These are phyloP conservation scores for Anthopleura xanthogrammica DNA, from an alignment of 92 coral and sea anemone species.

Conservation along the genomic window DNA sequence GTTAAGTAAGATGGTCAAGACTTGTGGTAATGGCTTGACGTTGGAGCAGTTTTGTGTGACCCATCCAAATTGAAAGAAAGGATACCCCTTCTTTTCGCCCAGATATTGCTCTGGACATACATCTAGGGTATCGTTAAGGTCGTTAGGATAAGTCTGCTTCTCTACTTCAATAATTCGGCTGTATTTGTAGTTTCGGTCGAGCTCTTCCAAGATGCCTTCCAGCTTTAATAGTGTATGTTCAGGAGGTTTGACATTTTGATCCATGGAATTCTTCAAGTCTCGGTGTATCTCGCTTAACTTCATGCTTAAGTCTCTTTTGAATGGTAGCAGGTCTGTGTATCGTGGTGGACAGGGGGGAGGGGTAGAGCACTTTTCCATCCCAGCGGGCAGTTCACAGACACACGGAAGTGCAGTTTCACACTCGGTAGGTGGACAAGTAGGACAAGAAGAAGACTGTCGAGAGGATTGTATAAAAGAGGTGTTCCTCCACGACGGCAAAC, in stretches of 20 bases:
- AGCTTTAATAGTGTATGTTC: constrained; percentile 25
- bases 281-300: constrained; percentile 36
- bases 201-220: constrained; percentile 21
- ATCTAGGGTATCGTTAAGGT: constrained; percentile 19
- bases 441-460: neutral
- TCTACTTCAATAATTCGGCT: constrained; percentile 18
- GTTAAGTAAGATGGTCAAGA: constrained; percentile 17
- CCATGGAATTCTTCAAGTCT: constrained; percentile 16
- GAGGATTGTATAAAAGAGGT: neutral
- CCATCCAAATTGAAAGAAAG: constrained; percentile 38
- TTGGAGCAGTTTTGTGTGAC: constrained; percentile 31
- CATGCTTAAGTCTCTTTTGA: constrained; percentile 33
- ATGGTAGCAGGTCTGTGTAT: constrained; percentile 18
- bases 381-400: constrained; percentile 9
- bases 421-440: constrained; percentile 4
- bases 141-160: neutral
- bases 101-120: constrained; percentile 51
- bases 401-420: constrained; percentile 28
- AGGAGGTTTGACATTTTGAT: constrained; percentile 18
- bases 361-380: constrained; percentile 11
- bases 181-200: neutral
- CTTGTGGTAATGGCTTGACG: constrained; percentile 41
- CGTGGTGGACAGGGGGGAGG: constrained; percentile 38
- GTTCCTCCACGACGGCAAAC: constrained; percentile 20
- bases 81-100: constrained; percentile 35